phyloP scores from a whole-genome alignment of 2,797 vertebrate genomes.

The Carapus acus region DNA sequence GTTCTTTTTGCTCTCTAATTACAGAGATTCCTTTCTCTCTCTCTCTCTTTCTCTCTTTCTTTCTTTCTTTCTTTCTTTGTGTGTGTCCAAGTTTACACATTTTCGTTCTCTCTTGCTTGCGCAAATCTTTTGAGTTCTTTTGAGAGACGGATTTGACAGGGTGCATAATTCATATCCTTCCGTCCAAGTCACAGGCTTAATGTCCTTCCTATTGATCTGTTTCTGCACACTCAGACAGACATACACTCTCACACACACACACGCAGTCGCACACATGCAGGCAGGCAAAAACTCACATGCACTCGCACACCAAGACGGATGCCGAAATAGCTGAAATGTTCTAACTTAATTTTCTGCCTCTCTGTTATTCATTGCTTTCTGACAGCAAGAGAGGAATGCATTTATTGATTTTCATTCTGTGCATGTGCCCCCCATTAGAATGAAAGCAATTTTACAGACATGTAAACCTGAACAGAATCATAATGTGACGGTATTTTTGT shows the following conservation, averaged over 20 bases:
- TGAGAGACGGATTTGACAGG: conserved; percentile 54
- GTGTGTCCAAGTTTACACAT: neutral
- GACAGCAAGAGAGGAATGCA: conserved; percentile 41
- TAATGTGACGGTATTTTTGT: conserved; percentile 40
- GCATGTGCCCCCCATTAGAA: conserved; percentile 24
- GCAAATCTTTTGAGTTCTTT: conserved; percentile 19
- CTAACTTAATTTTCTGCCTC: conserved; percentile 55
- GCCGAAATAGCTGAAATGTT: conserved; percentile 36
- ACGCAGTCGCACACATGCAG: conserved; percentile 24
- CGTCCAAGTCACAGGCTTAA: conserved; percentile 50
- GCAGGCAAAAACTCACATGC: conserved; percentile 15
- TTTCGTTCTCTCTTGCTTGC: conserved; percentile 13
- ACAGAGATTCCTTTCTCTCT: neutral
- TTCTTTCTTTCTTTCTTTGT: neutral
- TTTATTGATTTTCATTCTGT: conserved; percentile 47
- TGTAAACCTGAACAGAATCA: conserved; percentile 17
- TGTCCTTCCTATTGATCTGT: conserved; percentile 66
- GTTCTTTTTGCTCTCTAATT: conserved; percentile 49
- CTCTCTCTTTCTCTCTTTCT: conserved; percentile 19
- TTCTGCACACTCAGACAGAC: conserved; percentile 30
- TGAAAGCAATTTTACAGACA: conserved; percentile 36
- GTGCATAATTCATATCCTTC: conserved; percentile 66
- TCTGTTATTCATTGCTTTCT: conserved; percentile 45
- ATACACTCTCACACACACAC: conserved; percentile 16
- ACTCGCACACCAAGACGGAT: conserved; percentile 17